Base-by-base conservation (phyloP, 2,888 invertebrate species). In the Colostygia pectinataria region DNA sequence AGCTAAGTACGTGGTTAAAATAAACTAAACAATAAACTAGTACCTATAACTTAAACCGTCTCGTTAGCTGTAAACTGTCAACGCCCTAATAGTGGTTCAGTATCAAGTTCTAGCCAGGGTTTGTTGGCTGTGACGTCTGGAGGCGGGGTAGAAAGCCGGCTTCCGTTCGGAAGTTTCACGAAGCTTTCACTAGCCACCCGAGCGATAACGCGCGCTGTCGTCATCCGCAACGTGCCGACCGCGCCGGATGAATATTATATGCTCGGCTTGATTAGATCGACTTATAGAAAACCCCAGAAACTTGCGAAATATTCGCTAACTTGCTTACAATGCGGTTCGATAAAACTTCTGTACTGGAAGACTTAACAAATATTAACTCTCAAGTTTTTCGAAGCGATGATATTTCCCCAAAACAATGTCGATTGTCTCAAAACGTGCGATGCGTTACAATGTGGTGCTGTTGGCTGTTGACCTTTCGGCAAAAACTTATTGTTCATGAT, bases 111-210 rank as follows among this genome's bases (percentile, higher is more conserved):
- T 27, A 47, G 47, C 40, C 73, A 73, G 82, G 83, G 80, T 83
- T 84, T 77, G 68, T 63, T 64, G 55, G 58, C 61, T 57, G 53
- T 61, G 65, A 62, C 56, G 61, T 61, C 75, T 57, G 77, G 77
- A 80, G 84, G 85, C 71, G 78, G 84, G 85, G 83, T 87, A 86
- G 86, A 88, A 88, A 87, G 86, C 81, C 72, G 77, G 76, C 81
- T 87, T 87, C 86, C 88, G 86, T 72, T 83, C 77, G 77, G 80
- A 80, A 81, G 85, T 88, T 88, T 86, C 86, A 74, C 85, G 77
- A 65, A 74, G 84, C 86, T 89, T 89, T 89, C 88, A 81, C 87
- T 83, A 64, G 72, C 60, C 57, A 63, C 63, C 63, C 63, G 60
- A 59, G 62, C 69, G 71, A 74, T 77, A 71, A 72, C 69, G 73